Base-by-base conservation (phyloP, 2,113 vertebrate genomes). In the Blennius ocellaris region DNA sequence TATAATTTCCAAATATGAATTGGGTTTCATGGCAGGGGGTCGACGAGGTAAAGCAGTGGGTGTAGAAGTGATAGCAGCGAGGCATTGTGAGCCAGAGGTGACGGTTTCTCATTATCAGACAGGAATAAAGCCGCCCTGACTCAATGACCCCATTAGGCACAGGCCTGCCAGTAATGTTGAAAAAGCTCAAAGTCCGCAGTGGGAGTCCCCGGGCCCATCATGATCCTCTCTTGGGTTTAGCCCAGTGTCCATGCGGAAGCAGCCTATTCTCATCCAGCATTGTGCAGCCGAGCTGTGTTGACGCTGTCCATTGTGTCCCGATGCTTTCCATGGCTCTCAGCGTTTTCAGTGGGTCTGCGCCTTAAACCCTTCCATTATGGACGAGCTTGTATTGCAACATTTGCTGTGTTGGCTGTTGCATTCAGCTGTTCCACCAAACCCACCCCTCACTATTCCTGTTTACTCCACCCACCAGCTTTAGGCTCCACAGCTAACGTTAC, bases 361-460 rank as follows among this genome's bases (percentile, higher is more conserved):
- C 80, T 59, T 92, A 93, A 92, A 92, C 80, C 92, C 90, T 69
- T 81, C 84, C 72, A 92, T 90, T 91, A 91, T 93, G 55, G 76
- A 8, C 40, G 0, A 50, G 78, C 52, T 61, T 51, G 52, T 45
- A 9, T 56, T 44, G 69, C 47, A 41, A 58, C 77, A 78, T 90
- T 85, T 91, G 93, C 91, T 92, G 91, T 47, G 90, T 79, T 78
- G 65, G 90, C 93, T 90, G 88, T 93, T 92, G 69, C 75, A 90
- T 94, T 94, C 89, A 93, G n/a, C 53, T 2, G 0, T 7, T 0
- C 15, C 21, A 30, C 21, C 21, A 30, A 30, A 30, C 21, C 4
- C 21, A 30, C 21, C 4, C 9, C 44, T 14, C 44, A 5, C 11
- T 6, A 11, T 12, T 12, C 44, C 44, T 14, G 11, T 45, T 45